phyloP scores from a whole-genome alignment of 2,888 invertebrate species.

The Cosmia trapezina region DNA sequence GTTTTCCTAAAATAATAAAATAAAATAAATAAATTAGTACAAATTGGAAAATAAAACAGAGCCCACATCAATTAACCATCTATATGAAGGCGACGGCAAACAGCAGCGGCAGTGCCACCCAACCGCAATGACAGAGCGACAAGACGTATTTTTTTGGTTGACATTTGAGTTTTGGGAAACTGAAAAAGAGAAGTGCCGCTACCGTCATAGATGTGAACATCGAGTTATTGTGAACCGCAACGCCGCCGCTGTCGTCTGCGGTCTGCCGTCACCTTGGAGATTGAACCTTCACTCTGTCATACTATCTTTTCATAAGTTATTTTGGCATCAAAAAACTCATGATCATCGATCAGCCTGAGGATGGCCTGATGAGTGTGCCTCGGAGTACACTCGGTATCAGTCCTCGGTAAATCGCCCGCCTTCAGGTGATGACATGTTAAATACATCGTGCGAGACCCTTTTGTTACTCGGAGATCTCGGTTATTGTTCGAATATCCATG shows the following conservation, averaged over 20 bases:
- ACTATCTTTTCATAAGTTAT: too few species aligned
- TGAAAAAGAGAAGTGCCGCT: background rate
- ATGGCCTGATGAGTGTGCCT: background rate
- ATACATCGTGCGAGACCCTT: background rate
- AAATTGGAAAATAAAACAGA: background rate
- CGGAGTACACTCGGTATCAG: background rate
- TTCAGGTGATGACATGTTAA: too few species aligned
- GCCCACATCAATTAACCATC: background rate
- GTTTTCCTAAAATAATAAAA: too few species aligned
- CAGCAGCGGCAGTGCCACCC: background rate
- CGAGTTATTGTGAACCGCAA: background rate
- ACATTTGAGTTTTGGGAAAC: conserved; percentile 1
- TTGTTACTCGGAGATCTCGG: too few species aligned
- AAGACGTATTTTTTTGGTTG: too few species aligned
- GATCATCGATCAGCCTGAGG: background rate
- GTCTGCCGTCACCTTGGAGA: background rate
- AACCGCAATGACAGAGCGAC: background rate
- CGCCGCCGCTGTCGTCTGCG: background rate
- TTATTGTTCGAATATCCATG: background rate
- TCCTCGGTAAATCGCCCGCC: background rate
- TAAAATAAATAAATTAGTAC: too few species aligned
- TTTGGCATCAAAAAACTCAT: background rate
- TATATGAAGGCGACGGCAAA: background rate
- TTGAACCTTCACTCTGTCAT: background rate
- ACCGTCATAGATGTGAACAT: background rate